Evolutionary conservation across 2,797 vertebrate genomes (phyloP), one percentile per base, ranked within the genome.

Genomic region (Hippopotamyrus pictus): DNA sequence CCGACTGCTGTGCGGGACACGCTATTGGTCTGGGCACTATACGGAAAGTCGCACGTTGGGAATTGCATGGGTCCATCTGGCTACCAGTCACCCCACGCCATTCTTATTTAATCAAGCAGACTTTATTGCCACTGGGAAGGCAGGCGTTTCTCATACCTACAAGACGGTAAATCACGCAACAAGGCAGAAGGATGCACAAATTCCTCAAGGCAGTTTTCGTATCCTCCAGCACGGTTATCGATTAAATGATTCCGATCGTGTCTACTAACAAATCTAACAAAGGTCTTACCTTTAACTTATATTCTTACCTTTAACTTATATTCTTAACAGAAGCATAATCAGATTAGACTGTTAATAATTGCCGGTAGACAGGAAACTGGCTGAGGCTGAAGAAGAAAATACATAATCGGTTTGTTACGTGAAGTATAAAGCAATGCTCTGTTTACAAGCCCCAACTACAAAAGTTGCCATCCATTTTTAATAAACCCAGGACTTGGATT

Each of bases 31-130:
- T 92, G 85, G 88, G 65, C 76, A 29, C 83, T 25, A 89, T 83
- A 87, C 87, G 73, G 2, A n/a, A 86, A 25, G 41, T 51, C 90
- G 44, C 88, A 87, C n/a, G 89, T 90, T 90, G 89, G 84, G 90
- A 73, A 91, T 92, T 91, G 83, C 90, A 59, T 91, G 88, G 92
- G 89, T 95, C 96, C 95, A 96, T 96, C 95, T 96, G 96, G 93
- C 94, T 86, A 91, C 50, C 44, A 89, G 93, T 88, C 91, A 83
- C 65, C 53, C 84, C 87, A 92, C 88, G 89, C 92, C 92, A 92
- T 96, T 93, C 89, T 92, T 94, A 96, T 88, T 92, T 94, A 96
- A 95, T 96, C 95, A 94, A 93, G 95, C 95, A 90, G 73, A 95
- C 88, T 87, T 96, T 95, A 96, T 93, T 88, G 93, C 93, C 94